phyloP scores from a whole-genome alignment of 92 coral and sea anemone species.

The Virgularia gustaviana region DNA sequence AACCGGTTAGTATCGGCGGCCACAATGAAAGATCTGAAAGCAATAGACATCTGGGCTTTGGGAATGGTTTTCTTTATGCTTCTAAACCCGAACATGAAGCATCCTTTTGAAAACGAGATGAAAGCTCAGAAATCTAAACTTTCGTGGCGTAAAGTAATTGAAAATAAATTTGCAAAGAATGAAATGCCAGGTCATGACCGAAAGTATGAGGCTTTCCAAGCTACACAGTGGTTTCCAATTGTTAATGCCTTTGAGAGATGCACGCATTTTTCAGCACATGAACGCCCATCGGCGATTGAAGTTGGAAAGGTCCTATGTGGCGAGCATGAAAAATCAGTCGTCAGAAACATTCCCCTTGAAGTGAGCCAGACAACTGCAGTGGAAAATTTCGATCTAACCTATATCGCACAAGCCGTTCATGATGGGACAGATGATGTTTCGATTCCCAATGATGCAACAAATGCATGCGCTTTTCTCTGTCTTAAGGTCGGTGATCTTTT shows the following conservation, averaged over 20 bases:
- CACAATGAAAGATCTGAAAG: constrained; percentile 15
- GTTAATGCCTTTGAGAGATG: constrained; percentile 4
- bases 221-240: constrained; percentile 22
- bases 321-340: constrained; percentile 1
- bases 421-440: not conserved
- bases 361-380: constrained; percentile 61
- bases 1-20: constrained; percentile 28
- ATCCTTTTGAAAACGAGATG: constrained; percentile 26
- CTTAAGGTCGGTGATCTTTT: constrained; percentile 45
- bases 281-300: constrained; percentile 1
- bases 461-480: constrained; percentile 54
- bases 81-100: constrained; percentile 1
- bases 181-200: constrained; percentile 4
- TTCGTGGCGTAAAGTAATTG: constrained; percentile 18
- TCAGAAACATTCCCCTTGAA: constrained; percentile 44
- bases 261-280: not conserved
- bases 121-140: not conserved
- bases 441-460: constrained; percentile 54
- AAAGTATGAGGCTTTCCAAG: constrained; percentile 15
- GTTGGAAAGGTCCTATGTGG: constrained; percentile 16
- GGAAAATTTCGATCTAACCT: constrained; percentile 9
- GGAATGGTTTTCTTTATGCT: constrained; percentile 16
- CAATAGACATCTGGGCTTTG: constrained; percentile 24
- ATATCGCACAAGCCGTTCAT: not conserved
- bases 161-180: not conserved